phyloP scores from a whole-genome alignment of 1,140 invertebrate species.

The Theocolax elegans region DNA sequence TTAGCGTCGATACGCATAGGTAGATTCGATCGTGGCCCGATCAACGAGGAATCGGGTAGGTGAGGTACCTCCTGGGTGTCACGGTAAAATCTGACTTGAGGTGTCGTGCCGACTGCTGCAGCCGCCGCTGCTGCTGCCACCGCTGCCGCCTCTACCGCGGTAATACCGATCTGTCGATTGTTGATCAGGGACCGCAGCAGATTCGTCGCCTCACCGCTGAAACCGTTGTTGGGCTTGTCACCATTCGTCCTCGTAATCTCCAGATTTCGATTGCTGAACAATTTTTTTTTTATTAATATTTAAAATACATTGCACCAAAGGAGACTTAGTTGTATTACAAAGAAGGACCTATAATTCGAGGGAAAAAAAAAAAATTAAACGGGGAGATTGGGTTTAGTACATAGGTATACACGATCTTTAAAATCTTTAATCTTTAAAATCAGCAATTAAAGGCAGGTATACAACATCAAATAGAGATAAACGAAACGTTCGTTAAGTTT shows the following conservation, averaged over 20 bases:
- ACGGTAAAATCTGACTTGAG: conserved; percentile 61
- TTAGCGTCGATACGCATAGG: conserved; percentile 60
- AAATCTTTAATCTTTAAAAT: no score
- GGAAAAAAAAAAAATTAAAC: no score
- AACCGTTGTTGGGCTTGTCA: conserved; percentile 63
- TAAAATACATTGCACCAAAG: no score
- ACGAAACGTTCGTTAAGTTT: no score
- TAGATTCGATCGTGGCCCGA: conserved; percentile 60
- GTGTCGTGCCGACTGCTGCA: background rate
- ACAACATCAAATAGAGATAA: no score
- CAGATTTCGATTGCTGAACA: conserved; percentile 60
- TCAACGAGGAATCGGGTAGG: conserved; percentile 57
- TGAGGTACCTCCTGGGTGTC: conserved; percentile 61
- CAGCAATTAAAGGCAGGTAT: no score
- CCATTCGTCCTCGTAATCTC: conserved; percentile 66
- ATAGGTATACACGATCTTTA: no score
- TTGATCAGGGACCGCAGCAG: conserved; percentile 78
- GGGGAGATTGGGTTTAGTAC: no score
- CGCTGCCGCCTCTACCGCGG: conserved; percentile 33
- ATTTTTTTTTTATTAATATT: no score
- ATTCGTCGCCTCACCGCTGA: conserved; percentile 76
- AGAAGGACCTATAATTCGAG: no score
- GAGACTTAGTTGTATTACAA: no score
- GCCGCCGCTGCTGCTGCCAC: background rate
- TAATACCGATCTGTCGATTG: conserved; percentile 77